A percentile compares a stretch with the other conserved stretches of the same genome.
Evolutionary conservation across 2,797 vertebrate species (phyloP).

Genomic region (Percopsis omiscomaycus): DNA sequence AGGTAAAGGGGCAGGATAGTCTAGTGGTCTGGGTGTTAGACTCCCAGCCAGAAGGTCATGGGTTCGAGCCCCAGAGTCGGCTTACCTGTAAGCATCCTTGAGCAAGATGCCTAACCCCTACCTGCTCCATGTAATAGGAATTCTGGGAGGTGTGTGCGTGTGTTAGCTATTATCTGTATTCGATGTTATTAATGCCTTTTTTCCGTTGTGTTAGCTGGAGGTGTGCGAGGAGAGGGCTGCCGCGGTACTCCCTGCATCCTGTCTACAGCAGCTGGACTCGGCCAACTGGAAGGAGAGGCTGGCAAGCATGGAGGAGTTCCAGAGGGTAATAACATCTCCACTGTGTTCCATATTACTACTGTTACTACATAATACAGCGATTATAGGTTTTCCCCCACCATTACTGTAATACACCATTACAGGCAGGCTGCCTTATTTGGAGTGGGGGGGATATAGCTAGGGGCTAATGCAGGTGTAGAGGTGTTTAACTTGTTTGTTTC

Average conservation of each 20-base stretch:
- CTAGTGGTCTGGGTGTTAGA: too few species aligned
- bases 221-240: constrained; percentile 92
- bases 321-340: constrained; percentile 77
- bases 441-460: too few species aligned
- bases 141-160: too few species aligned
- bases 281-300: constrained; percentile 97
- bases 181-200: not conserved
- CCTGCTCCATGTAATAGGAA: too few species aligned
- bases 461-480: too few species aligned
- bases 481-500: too few species aligned
- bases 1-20: too few species aligned
- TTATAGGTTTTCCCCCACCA: not conserved
- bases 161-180: not conserved
- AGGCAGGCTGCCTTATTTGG: too few species aligned
- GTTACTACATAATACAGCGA: not conserved
- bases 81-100: too few species aligned
- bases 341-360: not conserved
- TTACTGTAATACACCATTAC: not conserved
- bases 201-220: constrained; percentile 76
- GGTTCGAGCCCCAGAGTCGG: too few species aligned
- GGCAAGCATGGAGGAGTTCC: constrained; percentile 98
- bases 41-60: too few species aligned
- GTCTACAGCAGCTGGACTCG: constrained; percentile 91
- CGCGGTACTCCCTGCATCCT: constrained; percentile 87
- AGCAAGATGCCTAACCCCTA: too few species aligned